Base-by-base conservation (phyloP, 2,797 vertebrate genomes). In the Sebastes oblongus region DNA sequence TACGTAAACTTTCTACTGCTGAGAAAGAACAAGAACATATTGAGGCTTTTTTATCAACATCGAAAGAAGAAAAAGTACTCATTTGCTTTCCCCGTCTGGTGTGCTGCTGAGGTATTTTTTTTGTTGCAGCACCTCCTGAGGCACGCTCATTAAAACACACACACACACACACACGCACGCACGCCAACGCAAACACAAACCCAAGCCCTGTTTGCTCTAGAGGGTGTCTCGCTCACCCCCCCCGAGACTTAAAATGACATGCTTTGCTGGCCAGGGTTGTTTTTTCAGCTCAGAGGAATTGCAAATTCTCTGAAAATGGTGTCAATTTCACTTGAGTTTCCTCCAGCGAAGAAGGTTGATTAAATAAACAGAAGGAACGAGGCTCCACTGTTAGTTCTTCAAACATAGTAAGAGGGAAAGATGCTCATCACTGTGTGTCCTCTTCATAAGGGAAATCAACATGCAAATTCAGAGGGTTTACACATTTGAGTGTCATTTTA, bases 181-280 rank as follows among this genome's bases (percentile, higher is more conserved):
- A 61, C 24, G 9, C 72, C 42, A 62, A 82, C 71, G 4, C 78
- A 83, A 75, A 88, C 78, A 86, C 59, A 85, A 88, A 87, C 66
- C 78, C 29, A 30, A 86, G 67, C 36, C 72, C 62, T 10, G 71
- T 86, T 85, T 88, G 76, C 81, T 86, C 88, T 90, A 80, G 24
- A 82, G 83, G 87, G 84, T 68, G 60, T 83, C 62, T 81, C 76
- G 25, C 86, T 91, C 89, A 78, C 34, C 81, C 86, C 86, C 74
- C 82, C 58, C 32, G 75, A 87, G 89, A 92, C 84, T 88, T 87
- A 87, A 89, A 88, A 86, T 83, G 87, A 89, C 80, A 79, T 55
- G 76, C 80, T 86, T 78, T 86, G 84, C 72, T 85, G 75, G 75
- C 65, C 46, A 6, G 81, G 78, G 75, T 75, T 85, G 83, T 84